Conservation (phyloP, 2,888 invertebrate genomes). For the Lysandra bellargus region DNA sequence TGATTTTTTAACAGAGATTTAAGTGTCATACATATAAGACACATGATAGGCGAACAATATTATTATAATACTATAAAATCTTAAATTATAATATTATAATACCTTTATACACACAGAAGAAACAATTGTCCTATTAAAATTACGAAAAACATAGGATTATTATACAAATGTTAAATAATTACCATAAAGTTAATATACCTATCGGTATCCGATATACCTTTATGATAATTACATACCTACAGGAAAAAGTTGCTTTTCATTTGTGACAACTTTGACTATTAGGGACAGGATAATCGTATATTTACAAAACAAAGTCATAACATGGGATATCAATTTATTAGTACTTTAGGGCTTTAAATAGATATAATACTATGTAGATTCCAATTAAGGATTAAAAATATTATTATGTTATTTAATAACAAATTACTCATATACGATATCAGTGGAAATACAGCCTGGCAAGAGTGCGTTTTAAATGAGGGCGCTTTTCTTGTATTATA, state of each 20-base stretch:
- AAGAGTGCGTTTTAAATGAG: too few relatives aligned
- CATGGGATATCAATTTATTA: too few relatives aligned
- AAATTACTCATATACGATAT: neutral
- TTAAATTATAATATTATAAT: slow-evolving; percentile 57
- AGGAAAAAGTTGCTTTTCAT: neutral
- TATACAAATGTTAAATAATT: neutral
- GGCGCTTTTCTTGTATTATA: too few relatives aligned
- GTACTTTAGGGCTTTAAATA: neutral
- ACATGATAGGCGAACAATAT: slow-evolving; percentile 42
- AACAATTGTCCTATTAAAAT: slow-evolving; percentile 39
- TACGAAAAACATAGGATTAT: neutral
- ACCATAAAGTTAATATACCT: neutral
- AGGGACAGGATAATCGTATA: too few relatives aligned
- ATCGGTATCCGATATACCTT: too few relatives aligned
- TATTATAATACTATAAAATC: slow-evolving; percentile 42
- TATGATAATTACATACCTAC: neutral
- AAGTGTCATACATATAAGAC: slow-evolving; percentile 2
- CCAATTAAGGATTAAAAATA: neutral
- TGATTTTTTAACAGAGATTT: too few relatives aligned
- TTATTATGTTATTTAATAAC: neutral
- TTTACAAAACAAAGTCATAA: too few relatives aligned
- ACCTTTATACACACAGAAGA: slow-evolving; percentile 54
- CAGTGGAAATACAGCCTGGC: neutral
- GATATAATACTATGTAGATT: neutral
- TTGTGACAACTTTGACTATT: slow-evolving; percentile 4